These are phyloP conservation scores for Numenius arquata DNA, from an alignment of 2,113 vertebrate species.

Conservation along the genomic window DNA sequence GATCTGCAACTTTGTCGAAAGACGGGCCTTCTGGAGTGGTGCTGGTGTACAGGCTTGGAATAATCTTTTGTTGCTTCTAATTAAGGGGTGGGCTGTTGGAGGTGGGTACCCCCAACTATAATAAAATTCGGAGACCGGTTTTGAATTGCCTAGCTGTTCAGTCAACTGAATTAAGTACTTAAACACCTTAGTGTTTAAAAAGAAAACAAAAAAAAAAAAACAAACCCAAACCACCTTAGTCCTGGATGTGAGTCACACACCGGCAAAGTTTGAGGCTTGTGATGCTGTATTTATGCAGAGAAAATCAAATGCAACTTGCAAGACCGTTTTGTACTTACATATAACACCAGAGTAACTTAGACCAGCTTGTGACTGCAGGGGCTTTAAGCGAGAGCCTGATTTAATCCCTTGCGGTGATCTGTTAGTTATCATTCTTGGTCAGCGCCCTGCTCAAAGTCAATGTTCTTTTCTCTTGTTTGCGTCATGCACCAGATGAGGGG, in stretches of 20 bases:
- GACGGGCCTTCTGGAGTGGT: background rate
- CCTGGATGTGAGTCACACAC: fast-evolving
- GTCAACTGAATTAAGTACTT: background rate
- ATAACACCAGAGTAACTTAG: background rate
- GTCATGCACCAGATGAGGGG: background rate
- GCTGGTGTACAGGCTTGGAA: background rate
- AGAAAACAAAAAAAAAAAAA: background rate
- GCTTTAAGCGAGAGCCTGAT: background rate
- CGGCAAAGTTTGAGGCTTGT: background rate
- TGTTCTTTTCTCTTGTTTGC: background rate
- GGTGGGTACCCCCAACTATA: background rate
- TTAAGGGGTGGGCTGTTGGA: fast-evolving
- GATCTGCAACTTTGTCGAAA: background rate
- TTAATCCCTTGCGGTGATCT: background rate
- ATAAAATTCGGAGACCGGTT: background rate
- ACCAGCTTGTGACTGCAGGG: background rate
- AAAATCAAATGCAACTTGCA: background rate
- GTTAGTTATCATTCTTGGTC: background rate
- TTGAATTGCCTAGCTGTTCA: background rate
- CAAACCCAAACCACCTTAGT: background rate
- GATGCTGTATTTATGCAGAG: background rate
- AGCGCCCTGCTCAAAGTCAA: background rate
- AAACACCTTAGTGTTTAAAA: background rate
- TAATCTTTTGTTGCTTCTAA: background rate
- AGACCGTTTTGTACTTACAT: background rate